phyloP scores from a whole-genome alignment of 2,888 invertebrate species.

The Drosophila putrida region DNA sequence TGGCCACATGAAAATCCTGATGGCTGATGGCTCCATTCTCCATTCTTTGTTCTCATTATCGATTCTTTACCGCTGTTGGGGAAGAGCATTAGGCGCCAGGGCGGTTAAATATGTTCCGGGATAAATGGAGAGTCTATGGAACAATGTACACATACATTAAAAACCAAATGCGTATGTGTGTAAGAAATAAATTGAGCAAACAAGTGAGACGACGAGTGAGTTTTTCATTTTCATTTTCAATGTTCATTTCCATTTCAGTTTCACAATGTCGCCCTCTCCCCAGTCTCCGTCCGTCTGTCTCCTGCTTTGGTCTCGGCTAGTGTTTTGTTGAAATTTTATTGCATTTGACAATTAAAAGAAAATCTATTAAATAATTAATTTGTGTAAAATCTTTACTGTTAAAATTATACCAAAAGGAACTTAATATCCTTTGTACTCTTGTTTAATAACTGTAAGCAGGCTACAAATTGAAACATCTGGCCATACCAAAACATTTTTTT shows the following conservation, averaged over 20 bases:
- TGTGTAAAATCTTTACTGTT: background rate
- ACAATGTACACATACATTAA: background rate
- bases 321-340: slow-evolving; percentile 13
- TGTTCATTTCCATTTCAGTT: slow-evolving; percentile 68
- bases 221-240: slow-evolving; percentile 57
- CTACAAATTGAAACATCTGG: slow-evolving; percentile 15
- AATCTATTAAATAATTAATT: slow-evolving; percentile 25
- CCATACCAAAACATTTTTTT: slow-evolving; percentile 23
- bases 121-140: background rate
- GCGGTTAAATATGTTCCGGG: slow-evolving; percentile 11
- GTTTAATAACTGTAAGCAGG: slow-evolving; percentile 2
- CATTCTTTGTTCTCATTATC: slow-evolving; percentile 44
- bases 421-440: background rate
- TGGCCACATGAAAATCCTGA: slow-evolving; percentile 24
- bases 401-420: background rate
- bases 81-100: slow-evolving; percentile 20
- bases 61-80: slow-evolving; percentile 37
- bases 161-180: slow-evolving; percentile 2
- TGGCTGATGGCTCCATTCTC: slow-evolving; percentile 22
- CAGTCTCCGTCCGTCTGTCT: slow-evolving; percentile 3
- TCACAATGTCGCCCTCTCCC: slow-evolving; percentile 44
- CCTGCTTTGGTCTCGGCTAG: background rate
- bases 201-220: slow-evolving; percentile 12
- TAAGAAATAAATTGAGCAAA: slow-evolving; percentile 14
- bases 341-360: slow-evolving; percentile 21